phyloP scores from a whole-genome alignment of 2,113 vertebrate species.

The Cavia porcellus region DNA sequence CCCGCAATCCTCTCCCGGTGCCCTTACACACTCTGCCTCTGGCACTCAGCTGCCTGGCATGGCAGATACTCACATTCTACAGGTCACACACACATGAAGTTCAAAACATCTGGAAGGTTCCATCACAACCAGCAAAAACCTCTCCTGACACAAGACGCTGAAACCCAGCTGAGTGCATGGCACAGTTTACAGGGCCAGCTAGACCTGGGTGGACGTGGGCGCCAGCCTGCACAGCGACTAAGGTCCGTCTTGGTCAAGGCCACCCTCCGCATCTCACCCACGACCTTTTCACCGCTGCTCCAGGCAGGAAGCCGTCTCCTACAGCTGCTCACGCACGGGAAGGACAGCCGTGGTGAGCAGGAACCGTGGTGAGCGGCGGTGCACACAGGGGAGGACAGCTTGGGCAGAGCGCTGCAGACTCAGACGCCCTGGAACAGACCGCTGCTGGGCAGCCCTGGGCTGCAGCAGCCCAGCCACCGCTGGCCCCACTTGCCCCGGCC shows the following conservation, averaged over 20 bases:
- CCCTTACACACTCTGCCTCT: neutral
- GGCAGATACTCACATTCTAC: neutral
- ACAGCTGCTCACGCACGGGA: neutral
- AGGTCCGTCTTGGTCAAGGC: too few species aligned
- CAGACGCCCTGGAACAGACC: neutral
- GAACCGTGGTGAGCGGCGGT: too few species aligned
- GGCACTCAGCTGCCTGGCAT: too few species aligned
- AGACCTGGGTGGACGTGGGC: neutral
- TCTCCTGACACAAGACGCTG: too few species aligned
- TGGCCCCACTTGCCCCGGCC: too few species aligned
- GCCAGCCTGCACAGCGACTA: too few species aligned
- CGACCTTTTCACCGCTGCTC: neutral
- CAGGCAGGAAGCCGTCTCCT: neutral
- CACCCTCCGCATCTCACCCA: neutral
- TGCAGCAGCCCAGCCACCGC: neutral
- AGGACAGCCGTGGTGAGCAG: neutral
- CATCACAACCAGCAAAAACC: neutral
- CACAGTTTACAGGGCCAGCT: neutral
- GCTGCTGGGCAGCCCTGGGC: too few species aligned
- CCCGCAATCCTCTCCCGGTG: slow-evolving; percentile 1
- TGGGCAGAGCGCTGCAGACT: neutral
- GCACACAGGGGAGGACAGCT: neutral
- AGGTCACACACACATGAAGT: neutral
- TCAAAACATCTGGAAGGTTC: neutral
- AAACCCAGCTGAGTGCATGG: neutral